These are phyloP conservation scores for Ageneiosus marmoratus DNA, from an alignment of 2,113 vertebrate genomes.

Conservation along the genomic window DNA sequence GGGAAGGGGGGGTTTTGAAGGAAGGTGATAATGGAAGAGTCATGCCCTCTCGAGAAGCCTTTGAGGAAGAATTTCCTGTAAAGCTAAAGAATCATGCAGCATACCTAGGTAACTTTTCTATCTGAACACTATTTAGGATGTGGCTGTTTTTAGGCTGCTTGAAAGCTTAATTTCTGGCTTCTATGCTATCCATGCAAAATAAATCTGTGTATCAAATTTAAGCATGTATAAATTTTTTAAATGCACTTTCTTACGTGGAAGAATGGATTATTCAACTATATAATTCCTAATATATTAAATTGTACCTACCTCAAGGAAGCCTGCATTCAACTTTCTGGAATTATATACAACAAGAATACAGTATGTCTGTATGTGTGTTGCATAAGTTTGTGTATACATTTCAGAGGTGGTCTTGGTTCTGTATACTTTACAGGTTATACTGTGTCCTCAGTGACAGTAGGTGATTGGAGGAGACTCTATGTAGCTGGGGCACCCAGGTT, in stretches of 20 bases:
- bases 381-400: background rate
- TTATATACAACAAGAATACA: background rate
- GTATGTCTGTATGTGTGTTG: background rate
- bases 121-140: no score
- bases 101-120: conserved; percentile 80
- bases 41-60: conserved; percentile 76
- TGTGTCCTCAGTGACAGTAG: conserved; percentile 83
- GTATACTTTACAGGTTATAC: conserved; percentile 81
- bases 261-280: background rate
- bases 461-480: conserved; percentile 73
- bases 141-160: no score
- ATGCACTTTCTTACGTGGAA: background rate
- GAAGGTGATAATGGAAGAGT: conserved; percentile 70
- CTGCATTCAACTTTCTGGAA: background rate
- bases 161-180: background rate
- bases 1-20: conserved; percentile 88
- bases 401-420: conserved; percentile 5
- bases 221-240: no score
- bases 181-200: no score
- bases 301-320: background rate
- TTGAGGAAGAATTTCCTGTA: conserved; percentile 84
- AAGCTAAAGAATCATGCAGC: conserved; percentile 89
- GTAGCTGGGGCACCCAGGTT: conserved; percentile 92
- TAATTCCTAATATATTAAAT: background rate
- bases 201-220: no score